These are phyloP conservation scores for Melanotaenia pygmaea DNA, from an alignment of 2,797 vertebrate species.

Conservation along the genomic window DNA sequence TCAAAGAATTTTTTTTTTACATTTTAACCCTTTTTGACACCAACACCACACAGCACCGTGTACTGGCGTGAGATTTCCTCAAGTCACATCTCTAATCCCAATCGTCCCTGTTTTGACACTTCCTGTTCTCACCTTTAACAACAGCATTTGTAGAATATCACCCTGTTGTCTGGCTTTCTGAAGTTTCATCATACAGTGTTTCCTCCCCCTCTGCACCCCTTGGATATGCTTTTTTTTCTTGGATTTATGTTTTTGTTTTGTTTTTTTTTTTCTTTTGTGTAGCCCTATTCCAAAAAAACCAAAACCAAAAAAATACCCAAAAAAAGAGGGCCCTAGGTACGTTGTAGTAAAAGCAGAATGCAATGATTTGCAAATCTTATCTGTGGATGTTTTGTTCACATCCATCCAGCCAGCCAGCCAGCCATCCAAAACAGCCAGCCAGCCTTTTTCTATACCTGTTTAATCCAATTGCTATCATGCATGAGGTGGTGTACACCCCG, in stretches of 20 bases:
- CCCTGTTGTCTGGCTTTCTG: conserved; percentile 36
- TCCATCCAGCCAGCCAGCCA: too few relatives aligned
- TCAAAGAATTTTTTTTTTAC: neutral
- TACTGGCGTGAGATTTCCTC: conserved; percentile 33
- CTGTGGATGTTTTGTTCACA: too few relatives aligned
- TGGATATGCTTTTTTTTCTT: conserved; percentile 31
- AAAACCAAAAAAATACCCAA: too few relatives aligned
- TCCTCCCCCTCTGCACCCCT: conserved; percentile 64
- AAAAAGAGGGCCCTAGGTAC: too few relatives aligned
- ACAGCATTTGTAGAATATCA: conserved; percentile 39
- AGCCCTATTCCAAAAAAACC: too few relatives aligned
- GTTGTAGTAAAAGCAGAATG: too few relatives aligned
- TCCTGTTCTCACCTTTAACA: conserved; percentile 54
- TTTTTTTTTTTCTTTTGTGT: neutral
- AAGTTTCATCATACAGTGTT: conserved; percentile 52
- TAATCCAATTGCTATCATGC: too few relatives aligned
- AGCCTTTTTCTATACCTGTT: too few relatives aligned
- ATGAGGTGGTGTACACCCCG: too few relatives aligned
- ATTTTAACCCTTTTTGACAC: conserved; percentile 26
- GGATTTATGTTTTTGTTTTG: neutral
- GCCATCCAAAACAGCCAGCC: too few relatives aligned
- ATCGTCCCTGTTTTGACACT: conserved; percentile 36
- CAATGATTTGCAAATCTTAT: too few relatives aligned
- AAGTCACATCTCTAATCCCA: conserved; percentile 38
- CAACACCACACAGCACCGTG: conserved; percentile 3